A percentile compares a stretch with the other conserved stretches of the same genome.
phyloP scores from a whole-genome alignment of 2,888 invertebrate genomes.

The Cepaea hortensis region DNA sequence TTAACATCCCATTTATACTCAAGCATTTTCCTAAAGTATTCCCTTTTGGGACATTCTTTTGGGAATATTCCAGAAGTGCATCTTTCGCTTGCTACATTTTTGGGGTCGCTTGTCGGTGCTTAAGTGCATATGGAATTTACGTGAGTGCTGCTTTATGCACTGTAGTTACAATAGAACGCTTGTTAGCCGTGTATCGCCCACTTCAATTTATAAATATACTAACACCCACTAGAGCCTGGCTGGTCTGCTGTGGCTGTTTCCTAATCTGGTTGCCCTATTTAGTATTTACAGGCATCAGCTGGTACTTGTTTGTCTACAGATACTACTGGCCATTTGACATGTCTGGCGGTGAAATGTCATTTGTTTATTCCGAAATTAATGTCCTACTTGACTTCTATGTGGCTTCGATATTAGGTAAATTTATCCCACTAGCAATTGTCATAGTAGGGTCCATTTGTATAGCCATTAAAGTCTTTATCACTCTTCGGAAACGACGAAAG shows the following conservation, averaged over 20 bases:
- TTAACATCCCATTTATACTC: background rate
- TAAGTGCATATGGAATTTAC: background rate
- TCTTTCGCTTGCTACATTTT: background rate
- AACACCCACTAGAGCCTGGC: slow-evolving; percentile 17
- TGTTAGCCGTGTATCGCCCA: slow-evolving; percentile 25
- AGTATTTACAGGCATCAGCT: background rate
- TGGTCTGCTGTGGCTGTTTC: background rate
- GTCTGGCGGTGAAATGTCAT: background rate
- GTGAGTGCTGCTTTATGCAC: slow-evolving; percentile 7
- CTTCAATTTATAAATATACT: slow-evolving; percentile 21
- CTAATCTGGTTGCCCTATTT: slow-evolving; percentile 14
- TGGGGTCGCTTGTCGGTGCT: background rate
- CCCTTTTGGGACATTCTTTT: background rate
- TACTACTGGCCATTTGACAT: too few relatives aligned
- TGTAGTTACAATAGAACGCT: background rate
- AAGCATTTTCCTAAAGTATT: background rate
- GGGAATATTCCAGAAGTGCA: background rate
- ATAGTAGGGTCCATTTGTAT: background rate
- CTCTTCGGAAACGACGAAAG: background rate
- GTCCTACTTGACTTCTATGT: background rate
- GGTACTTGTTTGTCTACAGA: background rate
- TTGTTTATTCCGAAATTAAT: background rate
- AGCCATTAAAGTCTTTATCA: slow-evolving; percentile 10
- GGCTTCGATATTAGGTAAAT: slow-evolving; percentile 5
- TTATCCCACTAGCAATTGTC: slow-evolving; percentile 8